Evolutionary conservation across 2,888 invertebrate genomes (phyloP), one percentile per base, ranked within the genome.

Genomic region (Schizotus pectinicornis): DNA sequence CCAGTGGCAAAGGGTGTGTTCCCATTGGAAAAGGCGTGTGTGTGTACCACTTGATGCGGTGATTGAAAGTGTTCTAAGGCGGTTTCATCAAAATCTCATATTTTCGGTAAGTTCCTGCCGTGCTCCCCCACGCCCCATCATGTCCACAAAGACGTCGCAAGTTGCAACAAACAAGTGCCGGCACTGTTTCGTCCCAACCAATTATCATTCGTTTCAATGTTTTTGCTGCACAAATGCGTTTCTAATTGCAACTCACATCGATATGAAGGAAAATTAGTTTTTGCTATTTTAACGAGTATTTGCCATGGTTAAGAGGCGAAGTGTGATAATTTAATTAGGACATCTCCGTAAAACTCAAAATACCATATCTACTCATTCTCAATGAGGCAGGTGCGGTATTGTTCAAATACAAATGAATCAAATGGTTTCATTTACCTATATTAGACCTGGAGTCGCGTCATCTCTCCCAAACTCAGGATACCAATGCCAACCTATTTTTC

Each of bases 1-100:
- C 64, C 65, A 68, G 70, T 63, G 69, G 66, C 69, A 67, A 68
- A 72, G 71, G 72, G 73, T 73, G 74, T 75, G 73, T 73, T 73
- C 71, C 67, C 65, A 64, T 50, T 67, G 59, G 67, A 65, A 70
- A 64, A 67, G 22, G 67, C 67, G 68, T 65, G 68, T 67, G 68
- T 65, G 68, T 69, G 68, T 72, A 64, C 68, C 68, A 61, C 64
- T 75, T 73, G 68, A 70, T 75, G 75, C 71, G 72, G 73, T 72
- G 71, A 70, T 69, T 70, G 67, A 68, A 67, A 69, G 69, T 68
- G 63, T 63, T 59, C 58, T 52, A 65, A 57, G 58, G 22, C 22
- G 22, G 22, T 22, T 22, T 60, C 41, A 61, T 57, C 45, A 64
- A 55, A 59, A 63, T 53, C 67, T 62, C 57, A 59, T 46, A 59